Evolutionary conservation across 2,113 vertebrate genomes (phyloP), one percentile per base, ranked within the genome.

Genomic region (Pipa parva): DNA sequence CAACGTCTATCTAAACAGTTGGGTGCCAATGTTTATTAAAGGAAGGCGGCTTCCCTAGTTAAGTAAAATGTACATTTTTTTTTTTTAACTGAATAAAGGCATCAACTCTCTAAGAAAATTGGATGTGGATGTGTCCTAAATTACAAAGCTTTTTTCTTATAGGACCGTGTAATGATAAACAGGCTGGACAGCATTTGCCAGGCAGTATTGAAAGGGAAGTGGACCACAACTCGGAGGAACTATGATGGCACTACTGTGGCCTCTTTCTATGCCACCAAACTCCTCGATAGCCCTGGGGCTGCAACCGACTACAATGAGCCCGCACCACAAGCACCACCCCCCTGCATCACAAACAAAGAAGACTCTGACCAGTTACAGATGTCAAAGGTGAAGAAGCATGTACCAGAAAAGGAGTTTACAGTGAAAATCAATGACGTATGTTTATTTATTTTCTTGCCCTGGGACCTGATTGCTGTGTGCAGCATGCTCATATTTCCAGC

Each of bases 351-450:
- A 22, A 77, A 83, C 49, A 85, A 87, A 81, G 94, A 98, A 85
- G 95, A 98, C 50, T 89, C 85, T 29, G 91, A 93, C 28, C 91
- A 91, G 17, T 77, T 93, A 84, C 95, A 99, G 90, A 93, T 95
- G 91, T 92, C 95, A 95, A 98, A 99, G 97, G 97, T 99, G 95
- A 98, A 95, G 93, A 95, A 94, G 94, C 94, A 97, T 97, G 97
- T 97, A 92, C 92, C 90, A 94, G 94, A 96, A 94, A 98, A 97
- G 95, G 95, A 99, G 92, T 99, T 99, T 95, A 98, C 96, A 93
- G 95, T 98, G 92, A 98, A 95, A 93, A 94, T 98, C 89, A 97
- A 96, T 90, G 92, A 99, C 92, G 96, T 99, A 99, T 99, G 96
- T 99, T 91, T 86, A 91, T 93, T 95, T 97, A 60, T 60, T 83